These are phyloP conservation scores for Phalacrocorax aristotelis DNA, from an alignment of 2,113 vertebrate genomes.

Conservation along the genomic window DNA sequence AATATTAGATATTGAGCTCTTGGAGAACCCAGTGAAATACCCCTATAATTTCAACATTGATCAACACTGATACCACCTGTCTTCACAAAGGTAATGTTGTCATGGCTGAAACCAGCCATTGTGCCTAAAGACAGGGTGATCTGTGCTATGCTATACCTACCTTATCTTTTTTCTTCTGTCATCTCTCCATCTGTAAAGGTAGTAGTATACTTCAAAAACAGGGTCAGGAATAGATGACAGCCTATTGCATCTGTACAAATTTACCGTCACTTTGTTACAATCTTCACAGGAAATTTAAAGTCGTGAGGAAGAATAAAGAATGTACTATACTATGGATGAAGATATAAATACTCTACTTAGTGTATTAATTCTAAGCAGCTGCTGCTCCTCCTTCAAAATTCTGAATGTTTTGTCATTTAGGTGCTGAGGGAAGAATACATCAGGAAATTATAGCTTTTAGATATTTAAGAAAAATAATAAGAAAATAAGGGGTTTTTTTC, in stretches of 20 bases:
- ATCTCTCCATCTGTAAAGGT: background rate
- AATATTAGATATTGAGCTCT: background rate
- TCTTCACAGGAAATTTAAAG: background rate
- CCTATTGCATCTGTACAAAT: background rate
- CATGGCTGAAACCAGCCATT: background rate
- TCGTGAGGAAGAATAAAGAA: background rate
- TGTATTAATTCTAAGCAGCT: background rate
- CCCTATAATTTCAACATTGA: background rate
- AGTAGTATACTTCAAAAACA: background rate
- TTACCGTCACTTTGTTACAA: background rate
- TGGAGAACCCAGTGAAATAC: background rate
- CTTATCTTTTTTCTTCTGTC: background rate
- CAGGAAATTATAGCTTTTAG: background rate
- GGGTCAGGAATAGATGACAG: background rate
- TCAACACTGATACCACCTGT: background rate
- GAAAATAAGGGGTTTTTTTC: background rate
- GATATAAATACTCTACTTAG: background rate
- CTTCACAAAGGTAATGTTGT: background rate
- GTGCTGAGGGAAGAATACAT: background rate
- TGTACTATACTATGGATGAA: background rate
- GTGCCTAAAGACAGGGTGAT: background rate
- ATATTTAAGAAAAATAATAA: background rate
- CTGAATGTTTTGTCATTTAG: background rate
- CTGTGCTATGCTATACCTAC: background rate
- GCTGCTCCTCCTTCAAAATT: background rate